phyloP scores from a whole-genome alignment of 2,113 vertebrate genomes.

The Numida meleagris region DNA sequence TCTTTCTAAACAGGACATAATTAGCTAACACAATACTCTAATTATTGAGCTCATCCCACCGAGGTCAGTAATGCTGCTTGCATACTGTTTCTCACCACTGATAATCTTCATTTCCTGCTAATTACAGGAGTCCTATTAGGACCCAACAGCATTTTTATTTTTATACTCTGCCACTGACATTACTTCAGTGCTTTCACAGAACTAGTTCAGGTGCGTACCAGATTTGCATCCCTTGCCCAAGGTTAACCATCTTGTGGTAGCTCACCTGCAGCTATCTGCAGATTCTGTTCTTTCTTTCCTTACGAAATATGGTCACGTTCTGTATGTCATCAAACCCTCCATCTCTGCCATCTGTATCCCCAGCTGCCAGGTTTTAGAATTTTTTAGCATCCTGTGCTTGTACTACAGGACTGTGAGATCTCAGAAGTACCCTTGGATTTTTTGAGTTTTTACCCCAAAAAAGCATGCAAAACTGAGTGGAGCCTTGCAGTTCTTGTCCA shows the following conservation, averaged over 20 bases:
- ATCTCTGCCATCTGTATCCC: background rate
- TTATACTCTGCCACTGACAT: background rate
- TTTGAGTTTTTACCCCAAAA: background rate
- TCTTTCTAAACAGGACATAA: background rate
- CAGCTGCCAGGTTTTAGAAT: background rate
- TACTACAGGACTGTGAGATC: background rate
- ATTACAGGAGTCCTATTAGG: background rate
- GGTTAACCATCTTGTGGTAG: background rate
- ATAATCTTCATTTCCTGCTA: background rate
- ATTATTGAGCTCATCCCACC: background rate
- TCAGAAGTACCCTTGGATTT: background rate
- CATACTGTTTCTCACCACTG: background rate
- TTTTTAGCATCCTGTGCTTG: background rate
- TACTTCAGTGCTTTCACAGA: background rate
- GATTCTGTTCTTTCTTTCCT: background rate
- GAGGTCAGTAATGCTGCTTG: background rate
- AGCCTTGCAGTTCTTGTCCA: background rate
- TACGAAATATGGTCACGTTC: background rate
- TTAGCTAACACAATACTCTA: background rate
- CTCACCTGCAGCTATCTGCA: background rate
- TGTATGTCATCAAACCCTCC: background rate
- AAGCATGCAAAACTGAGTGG: background rate
- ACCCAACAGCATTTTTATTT: background rate
- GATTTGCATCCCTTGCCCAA: background rate
- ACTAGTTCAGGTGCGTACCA: background rate